Base-by-base conservation (phyloP, 2,113 vertebrate species). In the Urocitellus parryii region DNA sequence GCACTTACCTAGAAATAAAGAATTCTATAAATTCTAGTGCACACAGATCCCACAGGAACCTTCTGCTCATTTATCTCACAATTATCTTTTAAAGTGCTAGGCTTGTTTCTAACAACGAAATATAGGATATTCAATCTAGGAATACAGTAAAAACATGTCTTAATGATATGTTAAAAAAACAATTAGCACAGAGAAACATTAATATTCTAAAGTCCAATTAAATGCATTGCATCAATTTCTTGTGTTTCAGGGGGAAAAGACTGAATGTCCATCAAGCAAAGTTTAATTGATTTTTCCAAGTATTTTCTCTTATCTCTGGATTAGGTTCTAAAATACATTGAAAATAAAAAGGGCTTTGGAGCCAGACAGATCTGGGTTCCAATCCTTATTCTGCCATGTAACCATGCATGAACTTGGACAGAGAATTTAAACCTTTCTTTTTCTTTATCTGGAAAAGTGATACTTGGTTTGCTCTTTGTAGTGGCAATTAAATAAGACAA, bases 381-480 rank as follows among this genome's bases (percentile, higher is more conserved):
- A 89, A 91, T 80, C 24, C 72, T 53, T 9, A 37, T 11, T 34
- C 14, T 51, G n/a, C 22, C 39, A 87, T 32, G 72, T 25, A 85
- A 2, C 34, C 34, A 70, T 8, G 24, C 25, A 76, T 17, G 8
- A 86, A 93, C 8, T 48, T 79, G 39, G 73, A 42, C 18, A 95
- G 74, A 77, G 86, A 87, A 92, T 76, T 27, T 83, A 86, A 70
- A 88, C 18, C 18, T 89, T 89, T 89, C 48, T 89, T 34, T 93
- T 96, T 93, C 74, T 96, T 95, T 93, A 68, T 63, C 48, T 70
- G n/a, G 29, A 95, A 96, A 94, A 96, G 24, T n/a, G 42, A 89
- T 68, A 68, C 14, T 25, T 80, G 39, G 8, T 11, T 90, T 91
- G 67, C 85, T 32, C n/a, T 88, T 90, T 96, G 78, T 77, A 88